Evolutionary conservation across 1,140 invertebrate species (phyloP).

Genomic region (Limonius californicus): DNA sequence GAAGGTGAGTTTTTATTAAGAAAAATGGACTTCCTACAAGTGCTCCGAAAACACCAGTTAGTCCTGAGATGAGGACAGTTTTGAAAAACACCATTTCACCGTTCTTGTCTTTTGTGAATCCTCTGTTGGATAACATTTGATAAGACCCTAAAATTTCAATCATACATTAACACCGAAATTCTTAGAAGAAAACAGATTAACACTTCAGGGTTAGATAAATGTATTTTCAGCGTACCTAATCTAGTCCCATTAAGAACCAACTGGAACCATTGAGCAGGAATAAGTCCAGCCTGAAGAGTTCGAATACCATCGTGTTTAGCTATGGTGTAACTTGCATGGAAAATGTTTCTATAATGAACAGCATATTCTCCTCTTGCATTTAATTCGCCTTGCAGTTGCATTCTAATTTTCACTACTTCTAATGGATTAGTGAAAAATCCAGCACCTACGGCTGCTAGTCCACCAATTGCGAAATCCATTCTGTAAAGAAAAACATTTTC

Average conservation of each 20-base stretch:
- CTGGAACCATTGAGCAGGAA: conserved; percentile 68
- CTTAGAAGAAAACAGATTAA: too few species aligned
- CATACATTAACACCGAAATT: too few species aligned
- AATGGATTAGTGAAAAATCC: too few species aligned
- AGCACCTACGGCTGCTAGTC: too few species aligned
- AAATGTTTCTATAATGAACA: conserved; percentile 44
- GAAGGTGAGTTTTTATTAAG: conserved; percentile 84
- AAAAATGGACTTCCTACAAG: conserved; percentile 77
- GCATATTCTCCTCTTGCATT: conserved; percentile 66
- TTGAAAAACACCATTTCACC: conserved; percentile 65
- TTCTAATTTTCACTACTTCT: conserved; percentile 82
- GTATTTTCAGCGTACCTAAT: too few species aligned
- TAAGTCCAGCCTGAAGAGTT: conserved; percentile 81
- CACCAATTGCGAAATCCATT: too few species aligned
- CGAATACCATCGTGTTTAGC: conserved; percentile 55
- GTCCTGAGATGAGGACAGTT: conserved; percentile 64
- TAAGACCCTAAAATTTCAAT: conserved; percentile 21
- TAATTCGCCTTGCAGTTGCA: too few species aligned
- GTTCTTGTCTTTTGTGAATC: conserved; percentile 62
- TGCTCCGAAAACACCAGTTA: conserved; percentile 71
- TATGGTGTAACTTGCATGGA: conserved; percentile 49
- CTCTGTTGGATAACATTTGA: conserved; percentile 39
- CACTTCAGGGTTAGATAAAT: too few species aligned
- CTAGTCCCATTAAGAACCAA: conserved; percentile 51
- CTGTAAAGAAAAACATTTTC: too few species aligned